Conservation (phyloP, 1,140 invertebrate genomes). For the Coelopa frigida region DNA sequence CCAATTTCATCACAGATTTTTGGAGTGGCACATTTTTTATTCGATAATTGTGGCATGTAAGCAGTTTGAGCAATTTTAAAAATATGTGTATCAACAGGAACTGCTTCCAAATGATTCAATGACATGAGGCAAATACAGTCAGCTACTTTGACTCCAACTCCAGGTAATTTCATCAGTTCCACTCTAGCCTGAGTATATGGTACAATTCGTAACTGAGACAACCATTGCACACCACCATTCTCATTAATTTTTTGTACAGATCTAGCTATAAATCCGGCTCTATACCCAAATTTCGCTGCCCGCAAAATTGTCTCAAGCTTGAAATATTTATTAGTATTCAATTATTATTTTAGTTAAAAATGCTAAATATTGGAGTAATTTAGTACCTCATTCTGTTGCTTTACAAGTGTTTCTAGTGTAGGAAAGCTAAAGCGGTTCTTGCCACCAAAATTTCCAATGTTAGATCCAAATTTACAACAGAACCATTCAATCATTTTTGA, state of each 20-base stretch:
- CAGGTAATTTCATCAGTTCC: conserved; percentile 69
- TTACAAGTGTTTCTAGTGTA: conserved; percentile 45
- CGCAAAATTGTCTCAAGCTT: conserved; percentile 65
- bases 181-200: conserved; percentile 66
- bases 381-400: conserved; percentile 9
- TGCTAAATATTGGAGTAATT: background rate
- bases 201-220: conserved; percentile 57
- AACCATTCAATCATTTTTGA: conserved; percentile 88
- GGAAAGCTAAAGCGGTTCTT: conserved; percentile 76
- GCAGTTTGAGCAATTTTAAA: conserved; percentile 79
- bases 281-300: conserved; percentile 83
- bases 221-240: conserved; percentile 64
- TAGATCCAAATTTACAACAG: conserved; percentile 70
- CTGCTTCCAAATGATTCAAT: conserved; percentile 75
- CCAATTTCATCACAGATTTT: conserved; percentile 81
- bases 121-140: conserved; percentile 98
- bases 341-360: background rate
- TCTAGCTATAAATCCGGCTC: conserved; percentile 77
- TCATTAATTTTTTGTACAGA: conserved; percentile 60
- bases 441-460: conserved; percentile 62
- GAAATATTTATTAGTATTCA: background rate
- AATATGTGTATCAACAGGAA: conserved; percentile 96
- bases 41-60: conserved; percentile 73
- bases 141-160: conserved; percentile 91
- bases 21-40: conserved; percentile 73